Conservation (phyloP, 2,113 vertebrate species). For the Xyrauchen texanus region DNA sequence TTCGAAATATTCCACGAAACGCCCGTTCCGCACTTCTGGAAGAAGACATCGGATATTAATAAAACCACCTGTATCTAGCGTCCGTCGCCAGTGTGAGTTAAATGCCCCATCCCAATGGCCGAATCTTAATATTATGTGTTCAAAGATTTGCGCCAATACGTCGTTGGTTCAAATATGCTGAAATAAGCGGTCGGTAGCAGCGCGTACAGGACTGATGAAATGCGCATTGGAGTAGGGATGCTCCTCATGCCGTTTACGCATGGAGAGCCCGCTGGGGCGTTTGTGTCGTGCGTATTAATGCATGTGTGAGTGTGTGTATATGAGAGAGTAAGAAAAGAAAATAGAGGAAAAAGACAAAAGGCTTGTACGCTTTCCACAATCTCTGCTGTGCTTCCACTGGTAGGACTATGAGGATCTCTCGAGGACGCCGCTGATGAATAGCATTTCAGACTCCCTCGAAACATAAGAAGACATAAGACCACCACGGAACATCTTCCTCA, state of each 20-base stretch:
- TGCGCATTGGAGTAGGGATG: slow-evolving; percentile 38
- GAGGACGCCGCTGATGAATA: slow-evolving; percentile 29
- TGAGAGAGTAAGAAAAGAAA: neutral
- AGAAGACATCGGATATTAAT: neutral
- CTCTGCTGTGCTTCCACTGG: neutral
- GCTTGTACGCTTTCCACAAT: neutral
- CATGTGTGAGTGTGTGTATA: neutral
- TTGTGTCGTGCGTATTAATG: slow-evolving; percentile 13
- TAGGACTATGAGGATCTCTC: slow-evolving; percentile 27
- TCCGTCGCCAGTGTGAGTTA: slow-evolving; percentile 3
- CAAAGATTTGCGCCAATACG: neutral
- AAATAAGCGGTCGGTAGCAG: neutral
- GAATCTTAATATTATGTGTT: neutral
- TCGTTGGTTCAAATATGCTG: neutral
- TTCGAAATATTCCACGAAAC: neutral
- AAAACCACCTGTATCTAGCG: slow-evolving; percentile 35
- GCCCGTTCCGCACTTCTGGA: neutral
- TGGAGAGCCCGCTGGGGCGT: slow-evolving; percentile 21
- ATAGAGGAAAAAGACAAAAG: neutral
- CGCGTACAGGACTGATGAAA: slow-evolving; percentile 4
- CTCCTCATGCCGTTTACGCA: slow-evolving; percentile 16
- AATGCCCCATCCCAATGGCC: neutral
- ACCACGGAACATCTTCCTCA: neutral
- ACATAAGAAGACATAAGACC: neutral
- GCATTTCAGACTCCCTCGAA: neutral